Evolutionary conservation across 2,797 vertebrate species (phyloP).

Genomic region (Ispidina picta): DNA sequence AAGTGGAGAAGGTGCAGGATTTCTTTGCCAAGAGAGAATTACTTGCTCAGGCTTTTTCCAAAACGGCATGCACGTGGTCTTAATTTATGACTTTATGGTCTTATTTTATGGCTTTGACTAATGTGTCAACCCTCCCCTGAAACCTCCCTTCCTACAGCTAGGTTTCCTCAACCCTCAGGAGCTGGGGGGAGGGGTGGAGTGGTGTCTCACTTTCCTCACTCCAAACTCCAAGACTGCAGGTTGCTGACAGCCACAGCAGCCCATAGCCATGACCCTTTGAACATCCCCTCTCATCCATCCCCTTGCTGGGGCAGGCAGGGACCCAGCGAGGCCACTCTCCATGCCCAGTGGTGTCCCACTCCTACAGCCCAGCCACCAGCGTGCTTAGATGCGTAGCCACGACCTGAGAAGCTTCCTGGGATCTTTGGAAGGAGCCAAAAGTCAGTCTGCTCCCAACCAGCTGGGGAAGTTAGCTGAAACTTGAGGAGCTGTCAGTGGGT

Average conservation of each 20-base stretch:
- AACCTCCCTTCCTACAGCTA: too few relatives aligned
- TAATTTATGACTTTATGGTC: neutral
- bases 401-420: neutral
- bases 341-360: neutral
- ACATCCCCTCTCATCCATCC: accelerated
- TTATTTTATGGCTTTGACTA: neutral
- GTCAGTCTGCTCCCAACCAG: neutral
- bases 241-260: accelerated
- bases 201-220: neutral
- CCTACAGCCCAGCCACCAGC: neutral
- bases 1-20: neutral
- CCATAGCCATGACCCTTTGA: accelerated
- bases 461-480: neutral
- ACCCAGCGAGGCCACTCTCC: accelerated
- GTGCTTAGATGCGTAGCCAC: accelerated
- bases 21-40: neutral
- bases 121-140: too few relatives aligned
- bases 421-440: neutral
- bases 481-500: neutral
- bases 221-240: neutral
- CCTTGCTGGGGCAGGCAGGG: accelerated
- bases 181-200: too few relatives aligned
- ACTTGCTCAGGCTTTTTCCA: neutral
- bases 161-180: too few relatives aligned
- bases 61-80: neutral